A percentile compares a stretch with the other conserved stretches of the same genome.
phyloP scores from a whole-genome alignment of 2,113 vertebrate species.

The Typhlomys cinereus region DNA sequence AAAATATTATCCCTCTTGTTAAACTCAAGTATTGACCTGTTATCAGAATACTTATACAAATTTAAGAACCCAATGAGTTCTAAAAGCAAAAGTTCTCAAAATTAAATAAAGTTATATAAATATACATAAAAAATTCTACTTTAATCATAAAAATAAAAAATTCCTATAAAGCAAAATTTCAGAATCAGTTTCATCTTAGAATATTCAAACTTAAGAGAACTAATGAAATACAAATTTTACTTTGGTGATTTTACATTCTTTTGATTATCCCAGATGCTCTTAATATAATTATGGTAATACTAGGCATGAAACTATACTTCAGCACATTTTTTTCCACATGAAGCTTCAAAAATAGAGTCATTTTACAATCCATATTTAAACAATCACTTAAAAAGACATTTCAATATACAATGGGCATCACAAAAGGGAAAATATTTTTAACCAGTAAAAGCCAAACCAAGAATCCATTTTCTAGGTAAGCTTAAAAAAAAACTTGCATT shows the following conservation, averaged over 20 bases:
- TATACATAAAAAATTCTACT: not conserved
- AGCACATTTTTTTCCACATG: not conserved
- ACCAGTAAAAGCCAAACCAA: constrained; percentile 17
- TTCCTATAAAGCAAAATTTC: constrained; percentile 6
- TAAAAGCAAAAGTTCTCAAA: constrained; percentile 44
- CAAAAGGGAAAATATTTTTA: constrained; percentile 37
- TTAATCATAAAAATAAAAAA: constrained; percentile 36
- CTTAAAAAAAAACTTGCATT: constrained; percentile 3
- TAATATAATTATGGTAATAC: constrained; percentile 7
- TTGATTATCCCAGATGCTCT: not conserved
- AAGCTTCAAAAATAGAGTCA: constrained; percentile 37
- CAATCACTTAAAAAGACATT: not conserved
- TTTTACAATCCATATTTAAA: constrained; percentile 32
- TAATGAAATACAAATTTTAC: not conserved
- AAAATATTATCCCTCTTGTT: constrained; percentile 25
- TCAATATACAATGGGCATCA: not conserved
- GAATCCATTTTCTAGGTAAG: constrained; percentile 2
- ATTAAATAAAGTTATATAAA: not conserved
- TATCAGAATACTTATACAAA: constrained; percentile 16
- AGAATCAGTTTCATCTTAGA: constrained; percentile 30
- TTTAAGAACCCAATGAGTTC: not conserved
- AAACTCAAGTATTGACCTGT: not conserved
- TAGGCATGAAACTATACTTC: not conserved
- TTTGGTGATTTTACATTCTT: constrained; percentile 16
- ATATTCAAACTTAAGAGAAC: not conserved